Conservation (phyloP, 2,113 vertebrate genomes). For the Trichomycterus rosablanca region DNA sequence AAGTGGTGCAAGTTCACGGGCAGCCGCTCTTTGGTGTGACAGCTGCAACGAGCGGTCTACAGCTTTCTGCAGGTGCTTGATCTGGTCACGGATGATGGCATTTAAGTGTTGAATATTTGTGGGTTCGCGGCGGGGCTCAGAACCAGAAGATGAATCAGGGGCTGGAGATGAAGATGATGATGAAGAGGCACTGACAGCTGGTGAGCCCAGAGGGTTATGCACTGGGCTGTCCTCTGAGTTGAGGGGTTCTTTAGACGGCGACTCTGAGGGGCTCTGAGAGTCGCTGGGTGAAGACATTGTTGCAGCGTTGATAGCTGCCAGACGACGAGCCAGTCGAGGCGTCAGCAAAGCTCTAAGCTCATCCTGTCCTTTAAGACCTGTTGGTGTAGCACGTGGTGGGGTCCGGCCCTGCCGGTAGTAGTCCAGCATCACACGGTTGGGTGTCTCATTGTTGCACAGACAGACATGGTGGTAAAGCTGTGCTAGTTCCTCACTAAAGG, state of each 20-base stretch:
- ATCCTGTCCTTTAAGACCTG: conserved; percentile 74
- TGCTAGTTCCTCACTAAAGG: conserved; percentile 90
- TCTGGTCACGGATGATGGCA: conserved; percentile 94
- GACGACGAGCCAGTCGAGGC: conserved; percentile 79
- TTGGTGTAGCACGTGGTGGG: conserved; percentile 76
- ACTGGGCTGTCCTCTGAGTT: conserved; percentile 68
- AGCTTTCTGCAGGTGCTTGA: conserved; percentile 91
- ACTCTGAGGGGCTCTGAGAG: conserved; percentile 65
- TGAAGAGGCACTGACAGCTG: conserved; percentile 88
- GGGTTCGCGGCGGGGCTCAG: conserved; percentile 87
- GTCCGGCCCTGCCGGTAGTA: conserved; percentile 90
- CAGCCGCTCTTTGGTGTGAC: conserved; percentile 86
- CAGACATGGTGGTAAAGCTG: conserved; percentile 97
- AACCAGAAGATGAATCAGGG: conserved; percentile 71
- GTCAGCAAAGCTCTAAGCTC: conserved; percentile 89
- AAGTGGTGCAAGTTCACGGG: conserved; percentile 83
- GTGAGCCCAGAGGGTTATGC: conserved; percentile 75
- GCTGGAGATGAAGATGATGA: conserved; percentile 77
- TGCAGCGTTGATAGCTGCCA: conserved; percentile 60
- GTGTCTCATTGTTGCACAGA: conserved; percentile 96
- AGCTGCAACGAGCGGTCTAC: conserved; percentile 89
- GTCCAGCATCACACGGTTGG: conserved; percentile 94
- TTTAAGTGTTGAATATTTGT: conserved; percentile 97
- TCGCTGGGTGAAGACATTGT: conserved; percentile 63
- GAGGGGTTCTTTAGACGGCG: conserved; percentile 70